Evolutionary conservation across 2,888 invertebrate genomes (phyloP), one percentile per base, ranked within the genome.

Genomic region (Saturnia japonica): DNA sequence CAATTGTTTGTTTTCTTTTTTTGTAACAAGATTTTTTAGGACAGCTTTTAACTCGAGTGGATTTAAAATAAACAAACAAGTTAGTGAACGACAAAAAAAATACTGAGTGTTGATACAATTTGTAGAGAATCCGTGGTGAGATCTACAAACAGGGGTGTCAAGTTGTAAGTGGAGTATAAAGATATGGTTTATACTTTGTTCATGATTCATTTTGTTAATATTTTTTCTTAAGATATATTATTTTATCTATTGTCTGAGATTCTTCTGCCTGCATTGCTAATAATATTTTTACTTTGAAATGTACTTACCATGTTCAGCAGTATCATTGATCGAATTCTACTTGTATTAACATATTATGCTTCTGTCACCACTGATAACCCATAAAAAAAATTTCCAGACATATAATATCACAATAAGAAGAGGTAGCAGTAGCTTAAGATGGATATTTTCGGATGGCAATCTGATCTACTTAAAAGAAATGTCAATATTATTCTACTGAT

Each of bases 1-100:
- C 22, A 19, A 54, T 40, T 68, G 68, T 69, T 72, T 71, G 70
- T 71, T 70, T 72, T 71, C 9, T 54, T 60, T 54, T 68, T 60
- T 19, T 60, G 25, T 25, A 14, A 12, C 57, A 28, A 14, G 57
- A 25, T 57, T 57, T 73, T 57, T 60, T 47, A n/a, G 71, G 34
- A 71, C 64, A 28, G 68, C 72, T 74, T 75, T 71, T 71, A 74
- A 73, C 69, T 71, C 69, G 71, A 74, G 72, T 70, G 74, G 67
- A 70, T 72, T 66, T 73, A 73, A 72, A 74, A 60, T 71, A 75
- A 75, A 76, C 73, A 75, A 75, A 76, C 74, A 77, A 74, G 75
- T 75, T 73, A 72, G 72, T 69, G 34, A 54, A 47, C 72, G 70
- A 74, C 73, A 75, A 77, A 76, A 76, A 74, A 43, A 43, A 42